A percentile compares a stretch with the other conserved stretches of the same genome.
These are phyloP conservation scores for Iphiclides podalirius DNA, from an alignment of 2,888 invertebrate species.

Conservation along the genomic window DNA sequence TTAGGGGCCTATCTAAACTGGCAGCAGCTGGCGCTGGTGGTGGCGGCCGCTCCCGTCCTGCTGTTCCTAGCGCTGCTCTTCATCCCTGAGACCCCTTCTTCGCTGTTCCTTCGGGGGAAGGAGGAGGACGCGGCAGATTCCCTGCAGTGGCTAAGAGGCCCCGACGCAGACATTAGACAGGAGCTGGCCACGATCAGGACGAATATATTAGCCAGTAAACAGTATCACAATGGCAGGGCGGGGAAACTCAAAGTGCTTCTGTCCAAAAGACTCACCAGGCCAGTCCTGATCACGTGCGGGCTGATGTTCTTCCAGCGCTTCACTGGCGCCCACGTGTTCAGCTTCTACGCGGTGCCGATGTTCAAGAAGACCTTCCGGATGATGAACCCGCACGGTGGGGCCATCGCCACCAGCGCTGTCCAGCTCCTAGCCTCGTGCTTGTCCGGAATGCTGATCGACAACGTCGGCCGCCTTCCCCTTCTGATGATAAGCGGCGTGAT, in stretches of 20 bases:
- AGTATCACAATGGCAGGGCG: conserved; percentile 53
- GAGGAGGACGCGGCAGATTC: conserved; percentile 87
- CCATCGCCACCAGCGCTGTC: conserved; percentile 90
- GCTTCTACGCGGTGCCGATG: conserved; percentile 91
- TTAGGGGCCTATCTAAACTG: conserved; percentile 91
- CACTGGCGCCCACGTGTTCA: conserved; percentile 90
- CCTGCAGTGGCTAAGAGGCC: conserved; percentile 88
- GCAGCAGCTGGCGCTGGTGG: conserved; percentile 89
- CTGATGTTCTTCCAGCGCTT: conserved; percentile 94
- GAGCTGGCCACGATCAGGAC: conserved; percentile 86
- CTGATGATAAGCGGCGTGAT: conserved; percentile 90
- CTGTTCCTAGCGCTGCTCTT: conserved; percentile 87
- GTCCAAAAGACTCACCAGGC: conserved; percentile 78
- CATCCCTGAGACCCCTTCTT: conserved; percentile 94
- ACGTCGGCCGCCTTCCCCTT: conserved; percentile 90
- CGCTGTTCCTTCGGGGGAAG: conserved; percentile 85
- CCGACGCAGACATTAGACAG: conserved; percentile 86
- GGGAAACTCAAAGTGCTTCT: conserved; percentile 59
- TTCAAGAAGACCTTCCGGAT: conserved; percentile 90
- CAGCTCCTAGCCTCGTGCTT: conserved; percentile 90
- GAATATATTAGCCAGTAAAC: conserved; percentile 81
- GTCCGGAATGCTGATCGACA: conserved; percentile 91
- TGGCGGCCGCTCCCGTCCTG: conserved; percentile 87
- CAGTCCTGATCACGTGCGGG: conserved; percentile 89
- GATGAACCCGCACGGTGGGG: conserved; percentile 90